phyloP scores from a whole-genome alignment of 2,888 invertebrate species.

The Cheilosia vernalis region DNA sequence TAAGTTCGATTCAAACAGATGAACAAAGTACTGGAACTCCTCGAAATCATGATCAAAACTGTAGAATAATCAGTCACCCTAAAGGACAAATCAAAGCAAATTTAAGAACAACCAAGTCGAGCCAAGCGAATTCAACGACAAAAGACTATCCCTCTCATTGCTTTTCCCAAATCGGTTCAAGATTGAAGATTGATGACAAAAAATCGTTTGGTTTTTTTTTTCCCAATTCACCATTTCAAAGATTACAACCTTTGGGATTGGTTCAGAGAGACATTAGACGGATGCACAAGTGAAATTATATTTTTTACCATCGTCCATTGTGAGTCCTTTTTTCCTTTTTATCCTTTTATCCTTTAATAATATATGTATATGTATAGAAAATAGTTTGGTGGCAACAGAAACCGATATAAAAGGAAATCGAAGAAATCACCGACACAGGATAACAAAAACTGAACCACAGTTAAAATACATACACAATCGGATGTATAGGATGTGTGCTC shows the following conservation, averaged over 20 bases:
- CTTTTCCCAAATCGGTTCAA: neutral
- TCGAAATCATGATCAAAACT: too few species aligned
- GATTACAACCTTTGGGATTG: conserved; percentile 5
- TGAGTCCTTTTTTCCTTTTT: conserved; percentile 26
- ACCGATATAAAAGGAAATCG: conserved; percentile 38
- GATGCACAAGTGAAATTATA: conserved; percentile 29
- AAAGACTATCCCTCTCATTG: neutral
- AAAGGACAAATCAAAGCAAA: too few species aligned
- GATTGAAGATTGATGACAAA: conserved; percentile 4
- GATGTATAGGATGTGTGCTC: conserved; percentile 45
- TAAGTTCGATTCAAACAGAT: too few species aligned
- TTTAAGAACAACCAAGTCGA: too few species aligned
- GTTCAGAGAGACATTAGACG: conserved; percentile 15
- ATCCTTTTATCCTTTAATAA: conserved; percentile 25
- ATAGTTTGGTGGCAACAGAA: conserved; percentile 29
- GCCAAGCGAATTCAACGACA: neutral
- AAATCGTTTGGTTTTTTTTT: neutral
- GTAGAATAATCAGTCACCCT: too few species aligned
- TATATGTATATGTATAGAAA: conserved; percentile 10
- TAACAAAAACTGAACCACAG: conserved; percentile 47
- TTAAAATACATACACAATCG: conserved; percentile 58
- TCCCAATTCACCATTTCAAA: neutral
- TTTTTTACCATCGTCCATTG: conserved; percentile 16
- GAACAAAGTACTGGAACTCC: too few species aligned
- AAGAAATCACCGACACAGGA: conserved; percentile 41